Evolutionary conservation across 2,113 vertebrate genomes (phyloP), one percentile per base, ranked within the genome.

Genomic region (Ictidomys tridecemlineatus): DNA sequence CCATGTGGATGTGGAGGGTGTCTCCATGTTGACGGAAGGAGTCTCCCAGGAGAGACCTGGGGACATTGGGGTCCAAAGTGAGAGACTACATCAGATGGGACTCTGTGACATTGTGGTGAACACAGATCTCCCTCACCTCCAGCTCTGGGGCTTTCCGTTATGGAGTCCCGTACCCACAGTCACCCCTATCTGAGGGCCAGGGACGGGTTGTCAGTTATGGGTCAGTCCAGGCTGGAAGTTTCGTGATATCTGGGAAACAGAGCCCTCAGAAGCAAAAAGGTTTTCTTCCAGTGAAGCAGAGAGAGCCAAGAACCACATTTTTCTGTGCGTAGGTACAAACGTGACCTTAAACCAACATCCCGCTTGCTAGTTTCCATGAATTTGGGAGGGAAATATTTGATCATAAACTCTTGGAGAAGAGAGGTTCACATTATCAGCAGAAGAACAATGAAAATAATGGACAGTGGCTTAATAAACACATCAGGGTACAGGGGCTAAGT

Each of bases 91-190:
- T 45, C 12, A 73, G 45, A 20, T 42, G 20, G 8, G 22, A 28
- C 48, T 18, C 10, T 48, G 18, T 22, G 32, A 10, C 53, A 26
- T 37, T 3, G 8, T 10, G 3, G 32, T 16, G 18, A 17, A 14
- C 16, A 17, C 1, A 20, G 16, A 30, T 45, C n/a, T 53, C 32
- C 53, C 0, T 0, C 37, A 48, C 3, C 4, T 53, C 5, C 17
- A 73, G 14, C 34, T 63, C 26, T 74, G 39, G 74, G 22, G 0
- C 5, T 77, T 34, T 77, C 14, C 26, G 13, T 3, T 56, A 22
- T 69, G 4, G 14, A 45, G 34, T 51, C 45, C 34, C 13, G 32
- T 13, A 28, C 13, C 69, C 16, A 69, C 0, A 2, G 39, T 7
- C 4, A 9, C 45, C 3, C n/a, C 37, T 8, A 1, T 37, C 24